Conservation (phyloP, 2,797 vertebrate genomes). For the Fundulus diaphanus region DNA sequence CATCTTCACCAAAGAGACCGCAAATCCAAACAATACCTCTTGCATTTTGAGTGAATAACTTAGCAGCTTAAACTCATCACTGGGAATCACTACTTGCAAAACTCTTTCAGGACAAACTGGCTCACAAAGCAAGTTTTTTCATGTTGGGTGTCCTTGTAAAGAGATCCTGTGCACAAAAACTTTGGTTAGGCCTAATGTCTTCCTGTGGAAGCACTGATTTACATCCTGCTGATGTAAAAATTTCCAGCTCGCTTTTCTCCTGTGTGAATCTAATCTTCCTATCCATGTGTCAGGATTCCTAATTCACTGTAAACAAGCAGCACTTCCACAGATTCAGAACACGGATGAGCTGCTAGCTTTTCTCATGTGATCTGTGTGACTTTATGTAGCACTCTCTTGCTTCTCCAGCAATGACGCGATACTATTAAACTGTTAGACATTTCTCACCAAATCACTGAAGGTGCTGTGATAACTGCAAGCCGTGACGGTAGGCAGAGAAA, state of each 20-base stretch:
- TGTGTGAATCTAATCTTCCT: conserved; percentile 51
- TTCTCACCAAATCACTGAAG: conserved; percentile 29
- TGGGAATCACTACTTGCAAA: conserved; percentile 12
- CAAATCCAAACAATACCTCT: conserved; percentile 1
- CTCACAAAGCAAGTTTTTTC: conserved; percentile 38
- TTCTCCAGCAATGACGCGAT: not conserved
- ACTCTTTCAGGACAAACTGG: conserved; percentile 23
- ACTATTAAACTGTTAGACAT: conserved; percentile 11
- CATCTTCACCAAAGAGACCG: conserved; percentile 14
- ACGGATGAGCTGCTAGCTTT: not conserved
- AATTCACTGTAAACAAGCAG: conserved; percentile 43
- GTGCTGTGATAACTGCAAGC: conserved; percentile 27
- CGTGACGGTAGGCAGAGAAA: conserved; percentile 21
- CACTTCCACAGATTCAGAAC: conserved; percentile 5
- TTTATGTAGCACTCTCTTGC: conserved; percentile 16
- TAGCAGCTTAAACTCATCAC: conserved; percentile 8
- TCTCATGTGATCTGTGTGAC: conserved; percentile 11
- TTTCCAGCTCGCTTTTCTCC: conserved; percentile 64
- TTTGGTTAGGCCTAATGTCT: conserved; percentile 64
- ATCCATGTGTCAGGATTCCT: conserved; percentile 40
- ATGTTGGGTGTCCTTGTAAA: conserved; percentile 74
- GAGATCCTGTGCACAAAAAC: conserved; percentile 52
- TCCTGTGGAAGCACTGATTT: conserved; percentile 76
- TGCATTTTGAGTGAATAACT: conserved; percentile 7
- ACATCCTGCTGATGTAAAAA: conserved; percentile 75